Conservation (phyloP, 1,140 invertebrate species). For the Bombus consobrinus region DNA sequence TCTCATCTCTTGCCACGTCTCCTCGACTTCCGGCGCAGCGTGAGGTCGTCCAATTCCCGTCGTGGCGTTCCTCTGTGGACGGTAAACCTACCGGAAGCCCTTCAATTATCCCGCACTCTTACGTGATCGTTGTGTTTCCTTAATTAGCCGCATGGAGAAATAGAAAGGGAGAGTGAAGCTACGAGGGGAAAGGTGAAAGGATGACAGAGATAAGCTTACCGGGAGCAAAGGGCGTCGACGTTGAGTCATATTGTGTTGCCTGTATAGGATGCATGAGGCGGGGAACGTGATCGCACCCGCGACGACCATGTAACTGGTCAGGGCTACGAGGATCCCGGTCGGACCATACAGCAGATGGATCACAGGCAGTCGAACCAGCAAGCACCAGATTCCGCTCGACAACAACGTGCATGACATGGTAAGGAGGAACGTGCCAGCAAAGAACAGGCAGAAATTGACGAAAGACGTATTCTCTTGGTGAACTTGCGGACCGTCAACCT, state of each 20-base stretch:
- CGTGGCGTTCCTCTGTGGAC: background rate
- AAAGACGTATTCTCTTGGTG: constrained; percentile 27
- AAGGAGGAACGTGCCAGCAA: constrained; percentile 59
- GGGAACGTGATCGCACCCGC: constrained; percentile 63
- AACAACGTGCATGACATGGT: constrained; percentile 60
- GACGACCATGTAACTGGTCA: constrained; percentile 61
- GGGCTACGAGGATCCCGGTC: constrained; percentile 63
- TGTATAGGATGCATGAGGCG: constrained; percentile 69
- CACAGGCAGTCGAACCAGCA: constrained; percentile 64
- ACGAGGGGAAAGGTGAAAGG: background rate
- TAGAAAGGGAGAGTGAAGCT: background rate
- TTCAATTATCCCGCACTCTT: constrained; percentile 47
- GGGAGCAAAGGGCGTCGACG: constrained; percentile 40
- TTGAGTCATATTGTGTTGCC: constrained; percentile 62
- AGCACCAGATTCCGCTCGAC: constrained; percentile 55
- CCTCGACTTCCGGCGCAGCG: background rate
- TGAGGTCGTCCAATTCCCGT: background rate
- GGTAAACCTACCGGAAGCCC: constrained; percentile 20
- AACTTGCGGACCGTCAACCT: constrained; percentile 14
- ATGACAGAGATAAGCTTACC: constrained; percentile 41
- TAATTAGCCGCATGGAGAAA: constrained; percentile 37
- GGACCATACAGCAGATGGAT: constrained; percentile 64
- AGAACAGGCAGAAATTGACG: constrained; percentile 51
- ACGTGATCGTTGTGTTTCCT: constrained; percentile 37
- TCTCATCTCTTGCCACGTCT: background rate